Evolutionary conservation across 92 coral and sea anemone species (phyloP), one percentile per base, ranked within the genome.

Genomic region (Umimayanthus kanabou): DNA sequence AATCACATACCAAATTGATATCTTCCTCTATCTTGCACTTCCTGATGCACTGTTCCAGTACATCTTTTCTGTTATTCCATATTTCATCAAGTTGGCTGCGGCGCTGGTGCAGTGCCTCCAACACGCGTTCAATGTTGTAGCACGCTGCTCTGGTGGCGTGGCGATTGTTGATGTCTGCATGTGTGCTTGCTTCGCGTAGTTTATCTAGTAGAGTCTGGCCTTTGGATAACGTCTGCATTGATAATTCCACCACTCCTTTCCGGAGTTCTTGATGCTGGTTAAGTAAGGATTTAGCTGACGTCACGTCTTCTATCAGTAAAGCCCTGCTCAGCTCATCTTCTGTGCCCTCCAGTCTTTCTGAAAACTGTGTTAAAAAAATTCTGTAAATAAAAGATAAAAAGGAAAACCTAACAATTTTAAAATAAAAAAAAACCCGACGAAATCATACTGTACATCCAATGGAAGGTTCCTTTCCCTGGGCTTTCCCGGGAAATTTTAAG

Each of bases 111-210:
- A 97, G 80, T 39, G 97, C 98, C 80, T 97, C 98, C 39, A 97
- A 88, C 58, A 96, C 93, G 42, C 99, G 92, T 78, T 97, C 99
- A 26, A 97, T 94, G 80, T 96, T 95, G 88, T 93, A 95, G 77
- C 99, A 97, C 16, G 99, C 99, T 53, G 98, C 97, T 85, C 94
- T 95, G 5, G 99, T 92, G 10, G 99, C 99, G 87, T 97, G 99
- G 74, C 96, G 91, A 88, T 97, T 95, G 93, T 97, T 97, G 9
- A 96, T 95, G 79, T 97, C 99, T 3, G 99, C 99, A 83, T 97
- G 98, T 42, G 93, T 39, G 28, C 96, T 95, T 39, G 99, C 99
- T 81, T 97, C 96, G 29, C 99, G 97, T 39, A 97, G 90, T 78
- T 92, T 95, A 91, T 97, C 99, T 29, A 97, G 89, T 61, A 97